Base-by-base conservation (phyloP, 2,888 invertebrate genomes). In the Mythimna vitellina region DNA sequence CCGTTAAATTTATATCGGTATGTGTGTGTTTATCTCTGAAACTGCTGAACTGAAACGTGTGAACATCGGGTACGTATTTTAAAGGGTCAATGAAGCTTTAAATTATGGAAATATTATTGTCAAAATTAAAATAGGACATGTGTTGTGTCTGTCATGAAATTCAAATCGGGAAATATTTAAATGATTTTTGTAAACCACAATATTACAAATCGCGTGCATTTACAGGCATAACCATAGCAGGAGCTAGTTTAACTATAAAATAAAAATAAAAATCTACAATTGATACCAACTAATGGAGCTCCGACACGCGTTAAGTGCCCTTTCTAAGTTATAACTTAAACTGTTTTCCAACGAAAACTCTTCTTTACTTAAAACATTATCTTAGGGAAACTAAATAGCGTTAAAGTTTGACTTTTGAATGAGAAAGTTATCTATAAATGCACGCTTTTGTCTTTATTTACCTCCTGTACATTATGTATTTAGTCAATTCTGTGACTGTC, bases 251-350 rank as follows among this genome's bases (percentile, higher is more conserved):
- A 66, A 63, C 64, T 54, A 76, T 76, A 71, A 76, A 76, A 81
- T 61, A 83, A n/a, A n/a, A n/a, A n/a, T n/a, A 83, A 79, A 74
- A 81, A 87, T 9, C 32, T 54, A 20, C 83, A 81, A 88, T 83
- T 86, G 88, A 87, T 85, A 86, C 69, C 64, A 76, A 70, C 86
- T 91, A 91, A 92, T 91, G 90, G 90, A 81, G 42, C 38, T 64
- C n/a, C 53, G 54, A 80, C 84, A 83, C 78, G 81, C 79, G 75
- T 85, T 75, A 76, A 66, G 65, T 56, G 51, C 25, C 53, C 65
- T 32, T 64, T 84, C 81, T 62, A 65, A 83, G 32, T 81, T 76
- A 69, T 60, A 80, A 72, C 65, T 73, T 73, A n/a, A 78, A 70
- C 73, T 80, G n/a, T 75, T 67, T 80, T 57, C 68, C 57, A 61